Percentiles rank a stretch among this genome's conserved stretches.
These are phyloP conservation scores for Acronicta leporina DNA, from an alignment of 2,888 invertebrate species.

Conservation along the genomic window DNA sequence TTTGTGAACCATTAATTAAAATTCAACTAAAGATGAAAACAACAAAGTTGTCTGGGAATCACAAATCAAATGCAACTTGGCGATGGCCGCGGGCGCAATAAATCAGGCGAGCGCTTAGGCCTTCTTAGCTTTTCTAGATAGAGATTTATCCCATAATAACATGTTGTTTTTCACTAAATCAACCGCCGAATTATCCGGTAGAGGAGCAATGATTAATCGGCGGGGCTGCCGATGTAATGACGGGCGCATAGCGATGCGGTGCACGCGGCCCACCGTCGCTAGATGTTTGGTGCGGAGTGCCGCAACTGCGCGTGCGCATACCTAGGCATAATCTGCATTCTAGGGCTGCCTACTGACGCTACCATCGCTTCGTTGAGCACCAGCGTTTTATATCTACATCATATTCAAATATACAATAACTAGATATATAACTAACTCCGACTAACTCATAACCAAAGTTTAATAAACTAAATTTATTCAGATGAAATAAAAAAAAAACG, in stretches of 20 bases:
- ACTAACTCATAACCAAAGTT: too few relatives aligned
- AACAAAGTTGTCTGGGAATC: conserved; percentile 78
- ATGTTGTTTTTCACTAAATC: conserved; percentile 89
- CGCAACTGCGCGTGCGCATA: conserved; percentile 28
- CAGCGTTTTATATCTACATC: conserved; percentile 21
- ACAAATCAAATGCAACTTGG: conserved; percentile 85
- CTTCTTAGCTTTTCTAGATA: conserved; percentile 89
- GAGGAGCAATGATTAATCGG: conserved; percentile 87
- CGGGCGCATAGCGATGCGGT: conserved; percentile 61
- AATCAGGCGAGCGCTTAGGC: conserved; percentile 87
- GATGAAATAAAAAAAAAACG: too few relatives aligned
- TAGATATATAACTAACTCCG: too few relatives aligned
- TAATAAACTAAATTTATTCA: too few relatives aligned
- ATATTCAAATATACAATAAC: too few relatives aligned
- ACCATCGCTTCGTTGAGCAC: conserved; percentile 32
- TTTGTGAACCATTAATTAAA: conserved; percentile 86
- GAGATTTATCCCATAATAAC: conserved; percentile 89
- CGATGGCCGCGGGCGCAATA: conserved; percentile 81
- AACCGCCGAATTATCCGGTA: conserved; percentile 89
- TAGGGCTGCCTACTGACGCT: conserved; percentile 36
- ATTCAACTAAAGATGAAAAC: conserved; percentile 86
- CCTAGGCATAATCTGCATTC: conserved; percentile 26
- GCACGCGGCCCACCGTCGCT: conserved; percentile 48
- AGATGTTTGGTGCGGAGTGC: conserved; percentile 16
- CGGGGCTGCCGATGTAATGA: conserved; percentile 81